phyloP scores from a whole-genome alignment of 2,888 invertebrate genomes.

The Drosophila prolongata region DNA sequence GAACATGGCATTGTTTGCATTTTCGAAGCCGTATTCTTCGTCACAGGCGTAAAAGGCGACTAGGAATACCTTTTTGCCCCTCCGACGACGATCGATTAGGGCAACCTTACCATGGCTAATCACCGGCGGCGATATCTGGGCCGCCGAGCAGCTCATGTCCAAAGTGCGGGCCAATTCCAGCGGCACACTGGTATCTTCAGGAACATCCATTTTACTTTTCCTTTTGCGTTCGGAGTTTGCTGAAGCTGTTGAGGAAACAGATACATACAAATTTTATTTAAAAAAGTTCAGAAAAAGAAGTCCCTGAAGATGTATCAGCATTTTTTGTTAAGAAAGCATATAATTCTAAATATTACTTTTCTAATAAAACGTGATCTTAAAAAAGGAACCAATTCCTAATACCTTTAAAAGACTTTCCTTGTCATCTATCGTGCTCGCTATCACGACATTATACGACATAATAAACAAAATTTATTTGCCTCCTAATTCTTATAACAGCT shows the following conservation, averaged over 20 bases:
- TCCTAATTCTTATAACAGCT: background rate
- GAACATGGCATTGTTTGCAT: constrained; percentile 85
- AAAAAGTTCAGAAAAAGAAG: background rate
- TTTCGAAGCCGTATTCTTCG: constrained; percentile 85
- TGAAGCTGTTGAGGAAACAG: constrained; percentile 2
- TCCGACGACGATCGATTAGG: constrained; percentile 82
- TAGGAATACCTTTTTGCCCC: constrained; percentile 85
- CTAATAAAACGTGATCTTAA: too few species aligned
- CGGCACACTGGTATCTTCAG: constrained; percentile 79
- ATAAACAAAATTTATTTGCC: background rate
- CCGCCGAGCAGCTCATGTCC: constrained; percentile 83
- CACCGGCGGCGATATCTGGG: constrained; percentile 82
- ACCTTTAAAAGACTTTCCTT: background rate
- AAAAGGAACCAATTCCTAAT: too few species aligned
- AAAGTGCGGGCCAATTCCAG: constrained; percentile 73
- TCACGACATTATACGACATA: background rate
- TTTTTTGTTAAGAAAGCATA: too few species aligned
- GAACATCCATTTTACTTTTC: constrained; percentile 73
- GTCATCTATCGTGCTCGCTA: background rate
- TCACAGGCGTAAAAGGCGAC: constrained; percentile 86
- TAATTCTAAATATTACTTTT: too few species aligned
- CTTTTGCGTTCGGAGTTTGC: constrained; percentile 54
- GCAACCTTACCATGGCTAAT: constrained; percentile 82
- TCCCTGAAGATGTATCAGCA: too few species aligned
- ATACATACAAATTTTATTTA: background rate